Evolutionary conservation across 2,888 invertebrate species (phyloP), one percentile per base, ranked within the genome.

Genomic region (Lepas anatifera): DNA sequence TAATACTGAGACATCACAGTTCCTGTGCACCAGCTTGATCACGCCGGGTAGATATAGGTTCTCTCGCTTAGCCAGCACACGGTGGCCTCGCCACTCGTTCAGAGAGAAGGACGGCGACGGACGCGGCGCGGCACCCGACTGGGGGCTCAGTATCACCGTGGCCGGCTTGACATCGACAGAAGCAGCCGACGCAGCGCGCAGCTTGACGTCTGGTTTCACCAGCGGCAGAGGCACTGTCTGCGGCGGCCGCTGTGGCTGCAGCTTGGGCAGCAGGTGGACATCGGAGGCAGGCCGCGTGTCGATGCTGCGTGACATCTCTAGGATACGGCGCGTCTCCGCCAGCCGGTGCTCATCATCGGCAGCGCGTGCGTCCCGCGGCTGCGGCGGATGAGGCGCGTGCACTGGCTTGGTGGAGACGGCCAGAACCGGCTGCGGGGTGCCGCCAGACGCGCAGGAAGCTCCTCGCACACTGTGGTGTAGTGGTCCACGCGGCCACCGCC

Each of bases 71-170:
- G 95, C 96, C 76, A 97, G 83, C 72, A 96, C 92, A 76, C 95
- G 84, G 79, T 95, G 94, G 78, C 92, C 91, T 75, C 88, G 87
- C 96, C 96, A 97, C 81, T 96, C 95, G 37, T 37, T n/a, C 39
- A 67, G 67, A 6, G 67, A 22, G 18, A n/a, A 32, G n/a, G 58
- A 27, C 32, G 68, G 48, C n/a, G n/a, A n/a, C 68, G 63, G 39
- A 37, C 69, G 43, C 43, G 27, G 25, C 46, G 64, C 8, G 2
- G 41, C 25, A 29, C n/a, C 64, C 32, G 18, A 69, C 27, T 48
- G 68, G 46, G 41, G 70, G 32, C 43, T 71, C 68, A 63, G 70
- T 69, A 50, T 71, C 67, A 63, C 69, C 69, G 37, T 69, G 66
- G 41, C 64, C 70, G 69, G 70, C 41, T 52, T 72, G 69, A 46